Conservation (phyloP, 2,888 invertebrate genomes). For the Oeneis ivallda region DNA sequence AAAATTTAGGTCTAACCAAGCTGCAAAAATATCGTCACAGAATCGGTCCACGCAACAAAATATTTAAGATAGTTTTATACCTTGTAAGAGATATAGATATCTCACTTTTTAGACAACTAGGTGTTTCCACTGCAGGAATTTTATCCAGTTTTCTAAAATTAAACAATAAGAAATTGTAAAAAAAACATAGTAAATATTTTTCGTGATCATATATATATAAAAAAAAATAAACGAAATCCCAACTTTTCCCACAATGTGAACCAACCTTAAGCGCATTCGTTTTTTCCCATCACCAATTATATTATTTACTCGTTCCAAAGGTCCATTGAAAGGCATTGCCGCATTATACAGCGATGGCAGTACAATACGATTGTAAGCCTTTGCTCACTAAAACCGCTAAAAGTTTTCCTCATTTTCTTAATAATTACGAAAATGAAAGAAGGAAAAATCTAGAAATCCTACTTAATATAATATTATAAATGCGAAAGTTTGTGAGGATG, state of each 20-base stretch:
- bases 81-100: too few species aligned
- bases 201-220: neutral
- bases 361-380: constrained; percentile 56
- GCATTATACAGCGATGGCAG: constrained; percentile 45
- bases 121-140: neutral
- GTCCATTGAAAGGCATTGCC: constrained; percentile 55
- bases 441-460: too few species aligned
- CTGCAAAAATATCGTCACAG: too few species aligned
- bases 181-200: neutral
- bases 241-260: constrained; percentile 1
- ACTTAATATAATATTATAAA: too few species aligned
- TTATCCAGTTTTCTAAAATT: neutral
- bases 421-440: neutral
- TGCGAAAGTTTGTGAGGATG: too few species aligned
- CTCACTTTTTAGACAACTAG: too few species aligned
- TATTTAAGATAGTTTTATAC: too few species aligned
- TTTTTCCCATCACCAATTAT: constrained; percentile 65
- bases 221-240: neutral
- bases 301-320: constrained; percentile 64
- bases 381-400: neutral
- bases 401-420: neutral
- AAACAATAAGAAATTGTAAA: neutral
- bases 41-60: too few species aligned
- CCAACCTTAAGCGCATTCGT: constrained; percentile 48
- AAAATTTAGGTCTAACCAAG: too few species aligned